Conservation (phyloP, 2,888 invertebrate genomes). For the Hirtodrosophila alboralis region DNA sequence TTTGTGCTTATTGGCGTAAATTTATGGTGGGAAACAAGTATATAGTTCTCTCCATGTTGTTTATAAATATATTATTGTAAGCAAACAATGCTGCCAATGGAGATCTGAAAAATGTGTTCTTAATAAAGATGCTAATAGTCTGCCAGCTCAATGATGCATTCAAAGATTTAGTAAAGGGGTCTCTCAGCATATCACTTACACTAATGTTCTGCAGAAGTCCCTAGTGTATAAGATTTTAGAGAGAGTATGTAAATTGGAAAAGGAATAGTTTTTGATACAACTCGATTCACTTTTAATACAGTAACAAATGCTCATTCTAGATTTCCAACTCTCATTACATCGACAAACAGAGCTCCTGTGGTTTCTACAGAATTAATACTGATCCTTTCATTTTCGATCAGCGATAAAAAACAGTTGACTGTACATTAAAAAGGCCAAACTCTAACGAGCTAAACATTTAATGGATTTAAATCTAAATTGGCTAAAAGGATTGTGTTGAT, state of each 20-base stretch:
- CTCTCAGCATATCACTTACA: conserved; percentile 64
- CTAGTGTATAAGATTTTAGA: conserved; percentile 25
- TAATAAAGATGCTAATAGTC: conserved; percentile 72
- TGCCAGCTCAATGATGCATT: conserved; percentile 42
- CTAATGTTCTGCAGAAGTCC: conserved; percentile 22
- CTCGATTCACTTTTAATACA: too few species aligned
- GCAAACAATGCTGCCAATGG: conserved; percentile 50
- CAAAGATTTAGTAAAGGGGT: conserved; percentile 56
- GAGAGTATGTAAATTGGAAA: background rate
- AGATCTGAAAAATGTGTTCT: conserved; percentile 66
- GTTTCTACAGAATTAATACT: conserved; percentile 3
- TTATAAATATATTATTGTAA: conserved; percentile 70
- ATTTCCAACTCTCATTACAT: too few species aligned
- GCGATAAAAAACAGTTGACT: conserved; percentile 5
- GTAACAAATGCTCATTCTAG: too few species aligned
- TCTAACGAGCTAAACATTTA: conserved; percentile 50
- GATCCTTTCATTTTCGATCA: conserved; percentile 1
- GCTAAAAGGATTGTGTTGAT: conserved; percentile 35
- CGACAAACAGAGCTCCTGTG: too few species aligned
- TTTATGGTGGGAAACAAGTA: conserved; percentile 71
- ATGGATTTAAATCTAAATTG: conserved; percentile 60
- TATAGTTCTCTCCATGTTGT: conserved; percentile 50
- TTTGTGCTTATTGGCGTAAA: conserved; percentile 53
- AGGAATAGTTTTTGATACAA: too few species aligned
- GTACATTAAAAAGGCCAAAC: conserved; percentile 12